Evolutionary conservation across 2,113 vertebrate species (phyloP).

Genomic region (Raja brachyura): DNA sequence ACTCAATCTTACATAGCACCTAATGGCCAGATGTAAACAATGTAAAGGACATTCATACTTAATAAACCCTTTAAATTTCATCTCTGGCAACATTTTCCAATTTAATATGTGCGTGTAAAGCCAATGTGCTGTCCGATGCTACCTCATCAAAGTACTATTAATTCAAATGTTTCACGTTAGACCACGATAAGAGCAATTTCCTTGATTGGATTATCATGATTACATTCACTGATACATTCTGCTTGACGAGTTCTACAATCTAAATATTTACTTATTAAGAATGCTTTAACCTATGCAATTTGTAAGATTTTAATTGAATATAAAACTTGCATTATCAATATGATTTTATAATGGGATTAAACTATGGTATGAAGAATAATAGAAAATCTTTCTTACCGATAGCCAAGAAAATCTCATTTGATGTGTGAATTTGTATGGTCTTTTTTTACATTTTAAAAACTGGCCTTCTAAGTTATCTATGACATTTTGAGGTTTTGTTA

Average conservation of each 20-base stretch:
- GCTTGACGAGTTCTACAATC: not conserved
- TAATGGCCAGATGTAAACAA: not conserved
- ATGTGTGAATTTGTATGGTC: not conserved
- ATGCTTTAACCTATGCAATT: not conserved
- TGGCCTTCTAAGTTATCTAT: not conserved
- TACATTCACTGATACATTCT: not conserved
- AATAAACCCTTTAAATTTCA: not conserved
- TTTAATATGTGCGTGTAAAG: not conserved
- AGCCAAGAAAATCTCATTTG: not conserved
- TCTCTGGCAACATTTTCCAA: not conserved
- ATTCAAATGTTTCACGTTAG: not conserved
- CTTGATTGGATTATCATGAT: conserved; percentile 7
- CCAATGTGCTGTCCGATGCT: not conserved
- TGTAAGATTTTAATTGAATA: not conserved
- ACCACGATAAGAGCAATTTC: not conserved
- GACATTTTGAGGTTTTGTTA: not conserved
- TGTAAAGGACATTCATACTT: not conserved
- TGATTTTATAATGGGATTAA: conserved; percentile 6
- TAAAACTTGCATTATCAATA: not conserved
- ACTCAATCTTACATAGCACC: not conserved
- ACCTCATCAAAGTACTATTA: not conserved
- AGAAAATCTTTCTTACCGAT: not conserved
- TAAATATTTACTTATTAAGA: not conserved
- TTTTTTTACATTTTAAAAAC: not conserved
- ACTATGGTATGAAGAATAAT: not conserved